Evolutionary conservation across 2,888 invertebrate genomes (phyloP).

Genomic region (Camponotus fellah): DNA sequence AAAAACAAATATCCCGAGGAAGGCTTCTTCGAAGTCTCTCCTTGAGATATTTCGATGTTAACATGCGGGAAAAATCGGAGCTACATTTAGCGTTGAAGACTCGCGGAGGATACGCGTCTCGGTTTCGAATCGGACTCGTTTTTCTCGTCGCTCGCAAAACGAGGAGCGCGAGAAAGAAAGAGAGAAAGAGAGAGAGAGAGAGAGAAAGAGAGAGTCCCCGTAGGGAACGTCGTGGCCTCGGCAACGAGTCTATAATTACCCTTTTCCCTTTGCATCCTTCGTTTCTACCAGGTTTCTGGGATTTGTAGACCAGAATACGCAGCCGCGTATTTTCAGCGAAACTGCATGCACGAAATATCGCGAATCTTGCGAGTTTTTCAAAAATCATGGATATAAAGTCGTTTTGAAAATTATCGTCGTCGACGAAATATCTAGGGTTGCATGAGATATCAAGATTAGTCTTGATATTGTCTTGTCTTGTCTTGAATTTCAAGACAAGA

Average conservation of each 20-base stretch:
- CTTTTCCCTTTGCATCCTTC: constrained; percentile 70
- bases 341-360: constrained; percentile 45
- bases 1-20: not conserved
- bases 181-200: too few species aligned
- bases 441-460: too few species aligned
- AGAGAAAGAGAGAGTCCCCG: constrained; percentile 34
- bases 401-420: too few species aligned
- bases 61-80: constrained; percentile 18
- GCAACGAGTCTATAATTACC: constrained; percentile 81
- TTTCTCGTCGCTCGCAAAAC: constrained; percentile 63
- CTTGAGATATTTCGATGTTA: constrained; percentile 23
- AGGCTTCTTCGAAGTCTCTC: not conserved
- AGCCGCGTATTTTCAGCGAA: constrained; percentile 62
- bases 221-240: constrained; percentile 67
- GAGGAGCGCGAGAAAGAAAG: constrained; percentile 41
- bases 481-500: too few species aligned
- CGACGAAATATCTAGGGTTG: too few species aligned
- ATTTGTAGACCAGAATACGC: constrained; percentile 61
- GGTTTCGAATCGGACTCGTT: constrained; percentile 70
- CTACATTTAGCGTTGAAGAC: constrained; percentile 48
- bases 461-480: too few species aligned
- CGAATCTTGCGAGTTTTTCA: not conserved
- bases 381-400: not conserved
- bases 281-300: constrained; percentile 67
- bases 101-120: constrained; percentile 55